Conservation (phyloP, 2,888 invertebrate genomes). For the Brachypterus glaber region DNA sequence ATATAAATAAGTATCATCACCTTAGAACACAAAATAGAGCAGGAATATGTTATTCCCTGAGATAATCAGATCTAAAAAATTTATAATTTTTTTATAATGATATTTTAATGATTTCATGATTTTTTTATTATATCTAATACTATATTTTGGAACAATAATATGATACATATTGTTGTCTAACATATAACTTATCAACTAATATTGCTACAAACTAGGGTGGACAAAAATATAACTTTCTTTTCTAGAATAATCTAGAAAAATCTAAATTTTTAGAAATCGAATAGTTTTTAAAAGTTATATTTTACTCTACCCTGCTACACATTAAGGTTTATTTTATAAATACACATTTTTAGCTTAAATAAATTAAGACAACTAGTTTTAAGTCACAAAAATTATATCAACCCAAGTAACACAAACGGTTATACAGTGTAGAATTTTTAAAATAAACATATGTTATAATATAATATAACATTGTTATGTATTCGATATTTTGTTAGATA, state of each 20-base stretch:
- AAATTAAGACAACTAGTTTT: slow-evolving; percentile 17
- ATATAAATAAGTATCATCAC: slow-evolving; percentile 11
- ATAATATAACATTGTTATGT: too few relatives aligned
- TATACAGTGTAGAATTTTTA: slow-evolving; percentile 9
- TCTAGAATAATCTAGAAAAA: too few relatives aligned
- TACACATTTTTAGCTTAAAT: slow-evolving; percentile 25
- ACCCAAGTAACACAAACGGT: too few relatives aligned
- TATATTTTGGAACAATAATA: slow-evolving; percentile 22
- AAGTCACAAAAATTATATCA: too few relatives aligned
- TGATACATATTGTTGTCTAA: slow-evolving; percentile 21
- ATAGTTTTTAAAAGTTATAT: too few relatives aligned
- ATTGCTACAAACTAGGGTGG: slow-evolving; percentile 35
- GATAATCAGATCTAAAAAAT: slow-evolving; percentile 29
- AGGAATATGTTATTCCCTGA: slow-evolving; percentile 31
- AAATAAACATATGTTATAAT: too few relatives aligned
- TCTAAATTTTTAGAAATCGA: too few relatives aligned
- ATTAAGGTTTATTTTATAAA: slow-evolving; percentile 22
- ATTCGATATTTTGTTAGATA: too few relatives aligned
- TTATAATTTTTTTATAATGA: slow-evolving; percentile 7
- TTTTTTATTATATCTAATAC: slow-evolving; percentile 7
- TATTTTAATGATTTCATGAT: slow-evolving; percentile 8
- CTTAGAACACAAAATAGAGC: slow-evolving; percentile 12
- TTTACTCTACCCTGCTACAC: too few relatives aligned
- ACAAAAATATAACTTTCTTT: too few relatives aligned
- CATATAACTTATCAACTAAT: slow-evolving; percentile 24